Percentiles rank a stretch among this genome's conserved stretches.
Evolutionary conservation across 2,797 vertebrate genomes (phyloP).

Genomic region (Schizothorax lantsangensis): DNA sequence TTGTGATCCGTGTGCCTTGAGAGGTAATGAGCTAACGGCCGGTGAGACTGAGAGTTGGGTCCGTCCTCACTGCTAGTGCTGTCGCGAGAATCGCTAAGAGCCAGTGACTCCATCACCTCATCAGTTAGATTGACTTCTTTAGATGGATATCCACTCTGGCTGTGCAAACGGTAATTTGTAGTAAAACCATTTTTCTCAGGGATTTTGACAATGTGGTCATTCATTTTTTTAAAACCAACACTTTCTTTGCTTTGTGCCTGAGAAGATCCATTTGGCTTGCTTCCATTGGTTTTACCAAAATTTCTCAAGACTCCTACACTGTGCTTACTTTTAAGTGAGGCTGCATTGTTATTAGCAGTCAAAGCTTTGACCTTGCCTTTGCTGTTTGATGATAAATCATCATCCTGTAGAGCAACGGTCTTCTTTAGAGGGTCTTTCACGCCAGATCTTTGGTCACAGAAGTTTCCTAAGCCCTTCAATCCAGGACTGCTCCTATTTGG

Average conservation of each 20-base stretch:
- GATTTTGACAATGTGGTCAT: slow-evolving; percentile 73
- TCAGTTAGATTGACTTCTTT: slow-evolving; percentile 22
- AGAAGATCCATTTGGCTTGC: slow-evolving; percentile 13
- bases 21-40: slow-evolving; percentile 47
- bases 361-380: background rate
- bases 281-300: background rate
- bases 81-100: slow-evolving; percentile 54
- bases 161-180: slow-evolving; percentile 52
- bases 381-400: background rate
- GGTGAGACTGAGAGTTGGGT: slow-evolving; percentile 55
- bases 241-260: slow-evolving; percentile 35
- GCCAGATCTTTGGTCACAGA: background rate
- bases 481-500: slow-evolving; percentile 40
- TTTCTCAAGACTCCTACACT: background rate
- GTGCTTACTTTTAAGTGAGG: background rate
- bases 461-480: slow-evolving; percentile 14
- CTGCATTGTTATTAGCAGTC: background rate
- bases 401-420: background rate
- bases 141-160: slow-evolving; percentile 38
- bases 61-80: slow-evolving; percentile 51
- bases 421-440: background rate
- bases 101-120: slow-evolving; percentile 41
- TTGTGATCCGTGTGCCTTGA: slow-evolving; percentile 27
- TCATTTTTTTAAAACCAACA: slow-evolving; percentile 72
- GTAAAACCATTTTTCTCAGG: background rate